These are phyloP conservation scores for Parazoanthus darwini DNA, from an alignment of 92 coral and sea anemone genomes.

Conservation along the genomic window DNA sequence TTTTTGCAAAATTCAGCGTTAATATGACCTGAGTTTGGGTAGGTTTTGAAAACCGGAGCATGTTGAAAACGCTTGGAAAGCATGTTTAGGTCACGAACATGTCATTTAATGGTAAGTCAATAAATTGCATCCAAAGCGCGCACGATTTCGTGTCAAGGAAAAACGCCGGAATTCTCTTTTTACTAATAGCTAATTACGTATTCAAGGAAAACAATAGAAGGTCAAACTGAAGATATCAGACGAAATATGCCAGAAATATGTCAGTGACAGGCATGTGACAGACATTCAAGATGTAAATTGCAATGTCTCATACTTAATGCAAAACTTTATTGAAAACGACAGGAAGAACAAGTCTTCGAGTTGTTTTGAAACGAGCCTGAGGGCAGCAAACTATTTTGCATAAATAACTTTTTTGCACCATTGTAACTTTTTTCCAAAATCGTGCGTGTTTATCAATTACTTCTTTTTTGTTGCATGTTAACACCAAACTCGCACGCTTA, in stretches of 20 bases:
- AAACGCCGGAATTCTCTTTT: slow-evolving; percentile 3
- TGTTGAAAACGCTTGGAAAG: slow-evolving; percentile 6
- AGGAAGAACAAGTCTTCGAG: not conserved
- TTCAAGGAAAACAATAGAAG: slow-evolving; percentile 23
- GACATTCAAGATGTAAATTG: not conserved
- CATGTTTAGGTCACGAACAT: slow-evolving; percentile 6
- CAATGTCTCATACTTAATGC: not conserved
- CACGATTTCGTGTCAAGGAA: not conserved
- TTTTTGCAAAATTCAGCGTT: slow-evolving; percentile 80
- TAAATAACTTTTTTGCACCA: slow-evolving; percentile 12
- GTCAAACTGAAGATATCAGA: not conserved
- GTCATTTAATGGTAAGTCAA: not conserved
- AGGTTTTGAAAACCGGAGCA: not conserved
- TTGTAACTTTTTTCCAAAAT: not conserved
- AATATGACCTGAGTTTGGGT: not conserved
- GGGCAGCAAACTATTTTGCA: slow-evolving; percentile 5
- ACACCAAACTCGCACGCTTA: slow-evolving; percentile 11
- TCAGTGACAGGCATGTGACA: not conserved
- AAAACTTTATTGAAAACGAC: not conserved
- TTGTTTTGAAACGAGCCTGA: not conserved
- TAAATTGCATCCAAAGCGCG: not conserved
- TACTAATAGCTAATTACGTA: slow-evolving; percentile 33
- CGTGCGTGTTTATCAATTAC: slow-evolving; percentile 9
- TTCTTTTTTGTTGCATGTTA: slow-evolving; percentile 13
- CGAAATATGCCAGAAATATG: not conserved